Evolutionary conservation across 2,797 vertebrate genomes (phyloP).

Genomic region (Hippopotamyrus pictus): DNA sequence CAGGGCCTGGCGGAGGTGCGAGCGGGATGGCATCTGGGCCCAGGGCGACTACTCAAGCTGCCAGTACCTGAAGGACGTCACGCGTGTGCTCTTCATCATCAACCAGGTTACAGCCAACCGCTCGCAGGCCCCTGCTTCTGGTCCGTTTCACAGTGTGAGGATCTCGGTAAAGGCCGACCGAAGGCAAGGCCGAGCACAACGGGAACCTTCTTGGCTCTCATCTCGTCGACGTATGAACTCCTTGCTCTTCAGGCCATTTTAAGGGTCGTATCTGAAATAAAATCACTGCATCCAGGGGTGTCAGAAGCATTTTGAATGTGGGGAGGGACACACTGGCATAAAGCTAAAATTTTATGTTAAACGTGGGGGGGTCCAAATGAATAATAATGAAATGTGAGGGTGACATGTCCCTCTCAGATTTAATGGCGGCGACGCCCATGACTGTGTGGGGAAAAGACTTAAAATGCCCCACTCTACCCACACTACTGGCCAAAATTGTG

Average conservation of each 20-base stretch:
- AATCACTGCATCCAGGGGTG: not conserved
- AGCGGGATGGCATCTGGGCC: conserved; percentile 79
- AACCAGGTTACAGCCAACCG: conserved; percentile 71
- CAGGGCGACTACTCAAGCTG: conserved; percentile 87
- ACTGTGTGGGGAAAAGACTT: not conserved
- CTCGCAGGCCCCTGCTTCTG: not conserved
- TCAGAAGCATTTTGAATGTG: too few relatives aligned
- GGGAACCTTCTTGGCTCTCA: not conserved
- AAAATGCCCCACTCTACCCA: not conserved
- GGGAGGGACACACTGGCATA: too few relatives aligned
- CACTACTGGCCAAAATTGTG: not conserved
- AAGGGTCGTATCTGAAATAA: not conserved
- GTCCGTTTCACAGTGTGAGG: not conserved
- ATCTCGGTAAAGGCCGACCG: not conserved
- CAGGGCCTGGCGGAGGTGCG: conserved; percentile 81
- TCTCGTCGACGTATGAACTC: not conserved
- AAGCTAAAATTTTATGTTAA: too few relatives aligned
- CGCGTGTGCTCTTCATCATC: conserved; percentile 83
- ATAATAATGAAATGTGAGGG: too few relatives aligned
- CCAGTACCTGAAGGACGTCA: conserved; percentile 92
- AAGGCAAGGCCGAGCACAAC: not conserved
- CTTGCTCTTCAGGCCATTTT: not conserved
- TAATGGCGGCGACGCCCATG: too few relatives aligned
- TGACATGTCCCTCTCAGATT: too few relatives aligned
- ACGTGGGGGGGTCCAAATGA: too few relatives aligned